Base-by-base conservation (phyloP, 2,113 vertebrate genomes). In the Bos indicus region DNA sequence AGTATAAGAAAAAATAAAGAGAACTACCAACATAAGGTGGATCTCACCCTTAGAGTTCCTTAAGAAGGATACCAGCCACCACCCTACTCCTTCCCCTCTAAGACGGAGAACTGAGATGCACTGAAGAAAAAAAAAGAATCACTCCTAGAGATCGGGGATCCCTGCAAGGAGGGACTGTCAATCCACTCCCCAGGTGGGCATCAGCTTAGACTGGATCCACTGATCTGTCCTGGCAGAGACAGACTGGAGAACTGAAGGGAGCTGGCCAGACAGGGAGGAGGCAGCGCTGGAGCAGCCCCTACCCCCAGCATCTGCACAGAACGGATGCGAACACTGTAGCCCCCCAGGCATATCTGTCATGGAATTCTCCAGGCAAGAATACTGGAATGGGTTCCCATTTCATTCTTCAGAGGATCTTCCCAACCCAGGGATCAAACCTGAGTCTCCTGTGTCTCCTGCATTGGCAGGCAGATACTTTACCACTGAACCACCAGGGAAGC, bases 61-160 rank as follows among this genome's bases (percentile, higher is more conserved):
- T 8, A 33, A 57, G 59, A 67, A 67, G 23, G 25, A 36, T 60
- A 60, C 46, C 23, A 30, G 92, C 36, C 48, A 46, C 28, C 57
- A 46, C 43, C 64, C 17, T 10, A 9, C 64, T 77, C 64, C 30
- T 17, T 15, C 40, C 33, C 11, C 64, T 77, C 81, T 52, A 5
- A 25, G 60, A 25, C 9, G 5, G n/a, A 52, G n/a, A 59, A 60
- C 43, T 52, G 40, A 89, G 11, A 33, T 3, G 4, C 80, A 52
- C 0, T 33, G 80, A 46, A 54, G 74, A 21, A 48, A 80, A 14
- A 48, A 88, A 21, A 28, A 12, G 9, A 46, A 74, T 17, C 48
- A 15, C 6, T 23, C 71, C 2, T 0, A 67, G 57, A 51, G 51
- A 71, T 1, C 2, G 0, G 30, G 28, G 33, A 14, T 30, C 0